Evolutionary conservation across 2,888 invertebrate genomes (phyloP).

Genomic region (Oscheius sp.): DNA sequence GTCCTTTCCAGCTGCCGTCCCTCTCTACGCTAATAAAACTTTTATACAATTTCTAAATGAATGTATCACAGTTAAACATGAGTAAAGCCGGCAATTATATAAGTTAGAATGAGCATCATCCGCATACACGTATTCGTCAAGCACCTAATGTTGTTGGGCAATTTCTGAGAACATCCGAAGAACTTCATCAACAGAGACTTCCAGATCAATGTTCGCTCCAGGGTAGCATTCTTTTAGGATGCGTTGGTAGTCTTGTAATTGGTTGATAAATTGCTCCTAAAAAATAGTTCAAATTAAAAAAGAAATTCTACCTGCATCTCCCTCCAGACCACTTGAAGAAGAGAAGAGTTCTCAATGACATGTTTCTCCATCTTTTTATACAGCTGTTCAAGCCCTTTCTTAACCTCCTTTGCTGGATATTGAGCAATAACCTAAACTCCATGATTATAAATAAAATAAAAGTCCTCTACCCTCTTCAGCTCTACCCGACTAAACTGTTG

Average conservation of each 20-base stretch:
- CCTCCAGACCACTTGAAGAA: slow-evolving; percentile 90
- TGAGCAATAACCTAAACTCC: slow-evolving; percentile 79
- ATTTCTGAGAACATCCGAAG: slow-evolving; percentile 97
- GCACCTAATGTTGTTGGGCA: slow-evolving; percentile 85
- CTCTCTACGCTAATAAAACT: no score
- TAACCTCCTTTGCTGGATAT: slow-evolving; percentile 85
- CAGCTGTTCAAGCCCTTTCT: slow-evolving; percentile 65
- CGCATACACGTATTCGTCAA: slow-evolving; percentile 16
- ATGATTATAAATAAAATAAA: background rate
- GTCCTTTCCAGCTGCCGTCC: no score
- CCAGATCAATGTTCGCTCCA: slow-evolving; percentile 76
- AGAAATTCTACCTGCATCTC: slow-evolving; percentile 85
- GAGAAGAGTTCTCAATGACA: slow-evolving; percentile 76
- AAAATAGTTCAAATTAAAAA: slow-evolving; percentile 8
- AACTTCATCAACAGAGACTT: slow-evolving; percentile 94
- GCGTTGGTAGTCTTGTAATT: slow-evolving; percentile 90
- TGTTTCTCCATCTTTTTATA: slow-evolving; percentile 86
- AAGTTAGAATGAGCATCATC: slow-evolving; percentile 4
- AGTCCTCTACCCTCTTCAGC: slow-evolving; percentile 80
- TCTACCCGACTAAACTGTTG: slow-evolving; percentile 96
- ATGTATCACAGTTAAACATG: background rate
- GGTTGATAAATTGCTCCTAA: slow-evolving; percentile 91
- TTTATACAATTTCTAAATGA: background rate
- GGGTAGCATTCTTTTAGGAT: slow-evolving; percentile 73
- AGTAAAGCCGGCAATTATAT: background rate